phyloP scores from a whole-genome alignment of 2,113 vertebrate genomes.

The Isurus oxyrinchus region DNA sequence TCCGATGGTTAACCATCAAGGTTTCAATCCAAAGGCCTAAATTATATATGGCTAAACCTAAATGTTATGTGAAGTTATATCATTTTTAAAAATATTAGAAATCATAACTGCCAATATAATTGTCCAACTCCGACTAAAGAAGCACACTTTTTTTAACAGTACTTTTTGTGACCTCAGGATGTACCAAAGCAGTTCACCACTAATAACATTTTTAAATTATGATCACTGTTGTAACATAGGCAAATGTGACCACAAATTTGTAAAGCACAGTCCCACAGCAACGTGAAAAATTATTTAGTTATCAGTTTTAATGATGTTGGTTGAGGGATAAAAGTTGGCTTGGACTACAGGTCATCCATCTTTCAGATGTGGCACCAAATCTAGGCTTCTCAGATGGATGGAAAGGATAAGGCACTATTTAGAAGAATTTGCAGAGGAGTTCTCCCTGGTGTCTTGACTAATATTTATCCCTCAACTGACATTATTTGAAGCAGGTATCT shows the following conservation, averaged over 20 bases:
- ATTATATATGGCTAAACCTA: not conserved
- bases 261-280: not conserved
- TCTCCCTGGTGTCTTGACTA: too few relatives aligned
- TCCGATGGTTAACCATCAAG: not conserved
- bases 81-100: not conserved
- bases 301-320: not conserved
- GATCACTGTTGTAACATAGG: too few relatives aligned
- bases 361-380: not conserved
- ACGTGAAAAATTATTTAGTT: not conserved
- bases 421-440: not conserved
- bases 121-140: not conserved
- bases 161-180: not conserved
- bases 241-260: not conserved
- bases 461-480: too few relatives aligned
- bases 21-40: not conserved
- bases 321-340: not conserved
- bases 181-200: too few relatives aligned
- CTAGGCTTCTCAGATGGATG: not conserved
- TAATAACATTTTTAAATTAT: not conserved
- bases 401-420: not conserved
- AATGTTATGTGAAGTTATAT: not conserved
- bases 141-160: not conserved
- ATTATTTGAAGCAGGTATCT: too few relatives aligned
- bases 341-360: not conserved
- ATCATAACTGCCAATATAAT: not conserved